phyloP scores from a whole-genome alignment of 2,797 vertebrate species.

The Furcifer pardalis region DNA sequence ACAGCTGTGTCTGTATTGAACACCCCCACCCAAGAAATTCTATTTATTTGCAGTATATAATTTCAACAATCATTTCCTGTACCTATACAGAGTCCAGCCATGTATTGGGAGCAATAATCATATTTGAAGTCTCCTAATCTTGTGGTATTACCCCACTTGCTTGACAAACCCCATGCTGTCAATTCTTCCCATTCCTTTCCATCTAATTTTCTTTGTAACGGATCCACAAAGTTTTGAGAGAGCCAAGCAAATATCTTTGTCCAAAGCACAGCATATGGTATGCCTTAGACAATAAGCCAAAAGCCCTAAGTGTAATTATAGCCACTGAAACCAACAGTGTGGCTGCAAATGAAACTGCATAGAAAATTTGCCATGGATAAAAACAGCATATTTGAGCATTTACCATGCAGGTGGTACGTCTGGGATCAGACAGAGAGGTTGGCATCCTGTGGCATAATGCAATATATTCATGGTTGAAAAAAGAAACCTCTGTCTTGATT shows the following conservation, averaged over 20 bases:
- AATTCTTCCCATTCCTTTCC: neutral
- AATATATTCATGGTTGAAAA: neutral
- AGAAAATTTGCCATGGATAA: neutral
- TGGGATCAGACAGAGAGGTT: neutral
- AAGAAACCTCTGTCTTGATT: neutral
- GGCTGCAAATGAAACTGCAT: neutral
- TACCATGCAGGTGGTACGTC: neutral
- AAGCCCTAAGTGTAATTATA: conserved; percentile 15
- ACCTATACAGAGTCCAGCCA: neutral
- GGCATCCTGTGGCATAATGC: neutral
- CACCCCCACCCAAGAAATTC: neutral
- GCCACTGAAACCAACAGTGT: neutral
- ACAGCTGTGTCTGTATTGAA: neutral
- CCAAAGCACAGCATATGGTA: conserved; percentile 8
- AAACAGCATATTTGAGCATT: neutral
- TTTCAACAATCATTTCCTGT: neutral
- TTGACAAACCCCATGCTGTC: neutral
- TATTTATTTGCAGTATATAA: neutral
- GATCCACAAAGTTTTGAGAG: neutral
- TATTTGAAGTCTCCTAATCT: conserved; percentile 14
- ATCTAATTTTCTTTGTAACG: neutral
- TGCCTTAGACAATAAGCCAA: neutral
- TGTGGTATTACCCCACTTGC: neutral
- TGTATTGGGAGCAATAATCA: neutral
- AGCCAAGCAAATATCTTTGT: conserved; percentile 2